Percentiles rank a stretch among this genome's conserved stretches.
phyloP scores from a whole-genome alignment of 2,888 invertebrate genomes.

The Hypomecis atomaria region DNA sequence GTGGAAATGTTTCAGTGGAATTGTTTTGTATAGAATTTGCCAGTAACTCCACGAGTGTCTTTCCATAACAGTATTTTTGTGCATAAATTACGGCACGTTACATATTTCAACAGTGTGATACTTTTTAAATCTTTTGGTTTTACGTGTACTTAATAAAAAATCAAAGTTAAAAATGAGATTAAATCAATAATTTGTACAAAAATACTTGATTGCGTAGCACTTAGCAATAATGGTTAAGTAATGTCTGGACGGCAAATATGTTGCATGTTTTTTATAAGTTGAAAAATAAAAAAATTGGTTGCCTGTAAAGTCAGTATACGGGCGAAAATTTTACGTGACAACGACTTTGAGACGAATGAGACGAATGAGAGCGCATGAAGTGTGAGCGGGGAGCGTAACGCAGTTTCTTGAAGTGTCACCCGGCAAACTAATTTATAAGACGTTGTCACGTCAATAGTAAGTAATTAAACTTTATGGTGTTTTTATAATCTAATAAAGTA shows the following conservation, averaged over 20 bases:
- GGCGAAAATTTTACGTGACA: too few relatives aligned
- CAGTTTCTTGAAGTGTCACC: too few relatives aligned
- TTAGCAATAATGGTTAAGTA: slow-evolving; percentile 13
- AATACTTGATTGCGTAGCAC: slow-evolving; percentile 10
- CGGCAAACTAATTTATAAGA: too few relatives aligned
- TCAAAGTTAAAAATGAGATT: not conserved
- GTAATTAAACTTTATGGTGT: not conserved
- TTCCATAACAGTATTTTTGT: not conserved
- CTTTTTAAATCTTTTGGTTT: too few relatives aligned
- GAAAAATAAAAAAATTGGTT: not conserved
- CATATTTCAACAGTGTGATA: too few relatives aligned
- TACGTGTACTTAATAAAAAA: not conserved
- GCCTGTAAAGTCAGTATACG: too few relatives aligned
- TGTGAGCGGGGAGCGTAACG: too few relatives aligned
- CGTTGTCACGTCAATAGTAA: too few relatives aligned
- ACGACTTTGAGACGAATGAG: too few relatives aligned
- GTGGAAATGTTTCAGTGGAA: slow-evolving; percentile 63
- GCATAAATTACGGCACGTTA: not conserved
- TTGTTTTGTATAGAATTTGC: not conserved
- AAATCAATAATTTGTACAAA: slow-evolving; percentile 15
- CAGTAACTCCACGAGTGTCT: not conserved
- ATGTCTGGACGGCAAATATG: slow-evolving; percentile 16
- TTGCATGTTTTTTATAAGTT: not conserved
- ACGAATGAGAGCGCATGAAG: too few relatives aligned
- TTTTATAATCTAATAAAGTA: not conserved